A percentile compares a stretch with the other conserved stretches of the same genome.
phyloP scores from a whole-genome alignment of 2,888 invertebrate species.

The Plagodis pulveraria region DNA sequence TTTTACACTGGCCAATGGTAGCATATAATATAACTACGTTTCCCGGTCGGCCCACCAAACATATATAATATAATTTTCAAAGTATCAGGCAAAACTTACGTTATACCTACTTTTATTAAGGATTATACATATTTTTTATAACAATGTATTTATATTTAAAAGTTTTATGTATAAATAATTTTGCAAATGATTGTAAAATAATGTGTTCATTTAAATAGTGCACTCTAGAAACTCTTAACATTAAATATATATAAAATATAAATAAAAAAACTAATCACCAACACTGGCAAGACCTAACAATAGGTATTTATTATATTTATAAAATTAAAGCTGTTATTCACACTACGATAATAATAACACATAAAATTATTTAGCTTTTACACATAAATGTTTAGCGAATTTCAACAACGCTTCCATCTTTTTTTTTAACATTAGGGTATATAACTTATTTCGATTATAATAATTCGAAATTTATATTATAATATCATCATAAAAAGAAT shows the following conservation, averaged over 20 bases:
- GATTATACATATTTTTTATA: neutral
- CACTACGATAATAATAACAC: conserved; percentile 7
- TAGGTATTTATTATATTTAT: neutral
- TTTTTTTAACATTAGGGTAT: neutral
- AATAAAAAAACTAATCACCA: conserved; percentile 13
- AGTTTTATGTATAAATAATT: neutral
- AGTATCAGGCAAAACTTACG: too few species aligned
- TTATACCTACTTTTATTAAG: neutral
- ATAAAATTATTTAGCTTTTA: neutral
- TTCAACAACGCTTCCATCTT: neutral
- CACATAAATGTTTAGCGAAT: too few species aligned
- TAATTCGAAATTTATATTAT: too few species aligned
- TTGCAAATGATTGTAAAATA: neutral
- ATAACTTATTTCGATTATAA: too few species aligned
- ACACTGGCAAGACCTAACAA: conserved; percentile 30
- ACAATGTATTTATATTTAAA: neutral
- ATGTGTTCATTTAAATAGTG: conserved; percentile 30
- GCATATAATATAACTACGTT: too few species aligned
- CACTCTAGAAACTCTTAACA: conserved; percentile 19
- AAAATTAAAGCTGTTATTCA: conserved; percentile 29
- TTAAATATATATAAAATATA: conserved; percentile 19
- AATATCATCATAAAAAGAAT: too few species aligned
- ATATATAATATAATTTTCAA: too few species aligned
- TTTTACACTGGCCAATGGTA: too few species aligned
- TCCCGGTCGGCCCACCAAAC: too few species aligned